phyloP scores from a whole-genome alignment of 2,113 vertebrate genomes.

The Forbesichthys agassizii region DNA sequence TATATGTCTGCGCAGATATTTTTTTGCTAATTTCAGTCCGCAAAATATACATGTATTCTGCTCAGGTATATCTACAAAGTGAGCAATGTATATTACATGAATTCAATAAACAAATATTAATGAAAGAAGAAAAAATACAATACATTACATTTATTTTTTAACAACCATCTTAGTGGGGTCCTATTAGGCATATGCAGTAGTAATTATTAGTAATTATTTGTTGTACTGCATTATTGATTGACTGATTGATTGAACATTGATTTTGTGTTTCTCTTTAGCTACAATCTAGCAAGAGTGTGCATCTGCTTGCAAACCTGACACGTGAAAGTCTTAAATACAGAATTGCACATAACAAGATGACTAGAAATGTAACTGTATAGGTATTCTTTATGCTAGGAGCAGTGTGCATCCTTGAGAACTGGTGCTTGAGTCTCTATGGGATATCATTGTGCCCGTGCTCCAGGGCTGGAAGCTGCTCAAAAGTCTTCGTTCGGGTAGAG shows the following conservation, averaged over 20 bases:
- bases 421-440: slow-evolving; percentile 34
- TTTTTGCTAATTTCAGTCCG: slow-evolving; percentile 5
- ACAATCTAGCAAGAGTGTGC: slow-evolving; percentile 35
- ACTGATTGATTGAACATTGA: no score
- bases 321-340: slow-evolving; percentile 23
- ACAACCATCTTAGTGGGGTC: no score
- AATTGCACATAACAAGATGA: slow-evolving; percentile 43
- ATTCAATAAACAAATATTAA: not conserved
- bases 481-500: slow-evolving; percentile 16
- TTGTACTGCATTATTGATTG: no score
- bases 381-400: slow-evolving; percentile 38
- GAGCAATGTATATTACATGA: slow-evolving; percentile 21
- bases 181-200: not conserved
- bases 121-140: no score
- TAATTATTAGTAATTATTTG: not conserved
- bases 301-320: slow-evolving; percentile 17
- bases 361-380: slow-evolving; percentile 44
- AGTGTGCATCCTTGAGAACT: slow-evolving; percentile 37
- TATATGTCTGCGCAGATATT: not conserved
- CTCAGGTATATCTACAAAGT: not conserved
- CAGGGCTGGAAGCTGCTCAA: slow-evolving; percentile 40
- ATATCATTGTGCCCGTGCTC: slow-evolving; percentile 52
- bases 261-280: slow-evolving; percentile 29
- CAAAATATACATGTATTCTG: slow-evolving; percentile 15
- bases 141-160: no score